phyloP scores from a whole-genome alignment of 2,113 vertebrate species.

The Archocentrus centrarchus region DNA sequence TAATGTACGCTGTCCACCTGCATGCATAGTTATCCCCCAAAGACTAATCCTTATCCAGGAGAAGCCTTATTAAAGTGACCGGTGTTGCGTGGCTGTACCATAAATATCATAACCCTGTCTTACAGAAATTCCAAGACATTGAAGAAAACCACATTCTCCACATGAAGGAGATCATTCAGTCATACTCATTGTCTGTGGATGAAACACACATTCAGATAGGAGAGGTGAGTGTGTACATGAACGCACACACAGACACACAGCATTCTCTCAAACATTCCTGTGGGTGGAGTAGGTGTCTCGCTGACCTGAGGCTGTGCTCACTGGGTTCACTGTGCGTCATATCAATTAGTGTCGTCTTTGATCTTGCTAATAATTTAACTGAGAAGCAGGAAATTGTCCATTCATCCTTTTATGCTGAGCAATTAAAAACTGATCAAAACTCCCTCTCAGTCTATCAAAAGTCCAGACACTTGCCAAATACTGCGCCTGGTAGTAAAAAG shows the following conservation, averaged over 20 bases:
- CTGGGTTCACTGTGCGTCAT: slow-evolving; percentile 63
- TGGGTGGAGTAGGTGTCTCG: slow-evolving; percentile 60
- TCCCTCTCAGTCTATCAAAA: slow-evolving; percentile 37
- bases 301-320: slow-evolving; percentile 53
- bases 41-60: background rate
- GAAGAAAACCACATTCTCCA: slow-evolving; percentile 94
- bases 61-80: background rate
- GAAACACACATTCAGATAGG: slow-evolving; percentile 94
- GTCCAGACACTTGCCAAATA: slow-evolving; percentile 17
- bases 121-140: slow-evolving; percentile 97
- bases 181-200: slow-evolving; percentile 90
- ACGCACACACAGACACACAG: background rate
- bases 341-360: slow-evolving; percentile 71
- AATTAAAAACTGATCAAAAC: slow-evolving; percentile 74
- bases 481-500: slow-evolving; percentile 8
- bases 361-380: slow-evolving; percentile 72
- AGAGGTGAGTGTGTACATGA: slow-evolving; percentile 84
- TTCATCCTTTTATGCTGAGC: slow-evolving; percentile 55
- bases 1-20: background rate
- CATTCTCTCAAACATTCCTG: slow-evolving; percentile 55
- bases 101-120: slow-evolving; percentile 51
- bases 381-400: slow-evolving; percentile 66
- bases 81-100: background rate
- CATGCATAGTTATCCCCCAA: background rate
- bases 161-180: slow-evolving; percentile 95